Evolutionary conservation across 1,140 invertebrate genomes (phyloP).

Genomic region (Leptestheria dahalacensis): DNA sequence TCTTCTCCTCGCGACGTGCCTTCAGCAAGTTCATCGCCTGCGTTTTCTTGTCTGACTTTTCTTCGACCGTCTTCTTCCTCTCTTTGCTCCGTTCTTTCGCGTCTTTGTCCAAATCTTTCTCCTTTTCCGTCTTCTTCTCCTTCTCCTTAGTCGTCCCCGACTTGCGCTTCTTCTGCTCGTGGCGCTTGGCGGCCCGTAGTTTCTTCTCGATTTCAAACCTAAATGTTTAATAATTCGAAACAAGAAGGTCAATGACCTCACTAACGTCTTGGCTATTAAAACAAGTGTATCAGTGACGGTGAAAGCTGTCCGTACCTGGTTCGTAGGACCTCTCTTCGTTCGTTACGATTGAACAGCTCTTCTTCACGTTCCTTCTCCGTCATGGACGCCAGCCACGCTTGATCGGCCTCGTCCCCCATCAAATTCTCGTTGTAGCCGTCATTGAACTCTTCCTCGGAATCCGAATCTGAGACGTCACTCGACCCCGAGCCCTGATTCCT

Average conservation of each 20-base stretch:
- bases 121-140: slow-evolving; percentile 34
- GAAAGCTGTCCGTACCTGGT: slow-evolving; percentile 41
- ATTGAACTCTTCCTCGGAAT: slow-evolving; percentile 43
- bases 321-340: slow-evolving; percentile 80
- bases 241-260: slow-evolving; percentile 12
- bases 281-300: neutral
- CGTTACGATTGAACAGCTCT: slow-evolving; percentile 90
- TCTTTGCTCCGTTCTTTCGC: slow-evolving; percentile 70
- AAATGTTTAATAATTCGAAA: slow-evolving; percentile 18
- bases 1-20: slow-evolving; percentile 71
- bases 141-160: slow-evolving; percentile 30
- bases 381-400: slow-evolving; percentile 70
- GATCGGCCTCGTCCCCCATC: slow-evolving; percentile 93
- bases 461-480: slow-evolving; percentile 6
- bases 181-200: slow-evolving; percentile 65
- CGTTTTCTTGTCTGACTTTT: slow-evolving; percentile 70
- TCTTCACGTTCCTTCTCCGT: slow-evolving; percentile 95
- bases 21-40: slow-evolving; percentile 83
- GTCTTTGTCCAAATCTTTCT: slow-evolving; percentile 42
- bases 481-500: neutral
- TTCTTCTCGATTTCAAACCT: slow-evolving; percentile 96
- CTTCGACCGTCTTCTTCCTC: slow-evolving; percentile 79
- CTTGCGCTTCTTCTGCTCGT: slow-evolving; percentile 50
- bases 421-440: slow-evolving; percentile 89
- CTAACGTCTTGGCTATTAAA: slow-evolving; percentile 11